Evolutionary conservation across 2,113 vertebrate genomes (phyloP).

Genomic region (Petroica traversi): DNA sequence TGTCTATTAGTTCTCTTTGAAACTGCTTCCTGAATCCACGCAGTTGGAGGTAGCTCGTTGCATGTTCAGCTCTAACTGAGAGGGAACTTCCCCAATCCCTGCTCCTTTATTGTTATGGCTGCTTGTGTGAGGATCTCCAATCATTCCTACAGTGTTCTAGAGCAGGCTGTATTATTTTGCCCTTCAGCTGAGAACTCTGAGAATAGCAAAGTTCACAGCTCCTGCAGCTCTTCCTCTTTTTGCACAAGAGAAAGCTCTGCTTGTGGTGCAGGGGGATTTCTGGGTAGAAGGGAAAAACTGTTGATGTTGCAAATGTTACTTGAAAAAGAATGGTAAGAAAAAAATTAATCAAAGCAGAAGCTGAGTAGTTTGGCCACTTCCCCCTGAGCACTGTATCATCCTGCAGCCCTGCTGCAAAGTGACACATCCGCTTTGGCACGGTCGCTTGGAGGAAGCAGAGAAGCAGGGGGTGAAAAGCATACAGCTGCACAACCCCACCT

Average conservation of each 20-base stretch:
- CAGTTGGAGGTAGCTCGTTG: background rate
- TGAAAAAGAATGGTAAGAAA: background rate
- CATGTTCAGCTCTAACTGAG: background rate
- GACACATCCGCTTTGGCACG: background rate
- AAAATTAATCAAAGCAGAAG: slow-evolving; percentile 34
- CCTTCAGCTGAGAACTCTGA: background rate
- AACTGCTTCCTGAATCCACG: background rate
- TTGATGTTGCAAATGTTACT: background rate
- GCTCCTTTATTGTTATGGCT: background rate
- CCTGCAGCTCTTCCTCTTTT: slow-evolving; percentile 4
- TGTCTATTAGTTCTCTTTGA: background rate
- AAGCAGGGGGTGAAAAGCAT: background rate
- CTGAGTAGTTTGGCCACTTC: slow-evolving; percentile 15
- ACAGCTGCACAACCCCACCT: background rate
- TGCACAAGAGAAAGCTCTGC: background rate
- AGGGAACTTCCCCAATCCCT: background rate
- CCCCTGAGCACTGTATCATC: background rate
- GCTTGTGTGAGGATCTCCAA: background rate
- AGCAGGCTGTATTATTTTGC: background rate
- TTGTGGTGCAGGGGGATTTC: background rate
- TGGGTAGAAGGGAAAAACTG: slow-evolving; percentile 16
- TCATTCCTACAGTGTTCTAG: background rate
- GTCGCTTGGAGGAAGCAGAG: background rate
- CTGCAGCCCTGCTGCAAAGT: slow-evolving; percentile 7
- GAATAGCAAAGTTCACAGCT: background rate